Percentiles rank a stretch among this genome's conserved stretches.
Evolutionary conservation across 2,888 invertebrate genomes (phyloP).

Genomic region (Monoplex corrugatus): DNA sequence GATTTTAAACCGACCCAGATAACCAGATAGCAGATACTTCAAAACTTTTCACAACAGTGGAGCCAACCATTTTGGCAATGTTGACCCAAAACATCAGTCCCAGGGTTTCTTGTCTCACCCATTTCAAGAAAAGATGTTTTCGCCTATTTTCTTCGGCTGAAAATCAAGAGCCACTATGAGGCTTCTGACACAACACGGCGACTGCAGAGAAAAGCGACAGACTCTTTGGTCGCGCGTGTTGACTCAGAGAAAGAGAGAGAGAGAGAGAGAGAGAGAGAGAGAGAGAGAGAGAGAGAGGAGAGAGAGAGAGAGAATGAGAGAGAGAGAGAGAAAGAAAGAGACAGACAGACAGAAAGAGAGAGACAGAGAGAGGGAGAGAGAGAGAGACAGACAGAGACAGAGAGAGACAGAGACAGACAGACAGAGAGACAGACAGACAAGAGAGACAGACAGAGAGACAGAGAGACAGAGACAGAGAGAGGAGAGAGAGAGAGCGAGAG

Average conservation of each 20-base stretch:
- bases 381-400: not conserved
- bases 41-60: too few relatives aligned
- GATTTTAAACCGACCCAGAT: too few relatives aligned
- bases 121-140: too few relatives aligned
- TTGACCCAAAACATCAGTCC: too few relatives aligned
- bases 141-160: too few relatives aligned
- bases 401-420: not conserved
- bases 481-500: not conserved
- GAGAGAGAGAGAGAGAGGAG: not conserved
- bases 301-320: not conserved
- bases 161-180: too few relatives aligned
- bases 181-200: too few relatives aligned
- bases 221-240: too few relatives aligned
- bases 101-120: too few relatives aligned
- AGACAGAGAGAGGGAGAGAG: not conserved
- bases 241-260: not conserved
- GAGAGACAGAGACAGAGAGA: constrained; percentile 14
- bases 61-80: too few relatives aligned
- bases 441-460: not conserved
- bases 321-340: constrained; percentile 27
- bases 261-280: not conserved
- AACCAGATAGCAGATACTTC: too few relatives aligned
- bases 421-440: not conserved
- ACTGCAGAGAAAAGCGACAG: too few relatives aligned
- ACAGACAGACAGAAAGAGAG: constrained; percentile 5